A percentile compares a stretch with the other conserved stretches of the same genome.
phyloP scores from a whole-genome alignment of 1,140 invertebrate species.

The Araneus ventricosus region DNA sequence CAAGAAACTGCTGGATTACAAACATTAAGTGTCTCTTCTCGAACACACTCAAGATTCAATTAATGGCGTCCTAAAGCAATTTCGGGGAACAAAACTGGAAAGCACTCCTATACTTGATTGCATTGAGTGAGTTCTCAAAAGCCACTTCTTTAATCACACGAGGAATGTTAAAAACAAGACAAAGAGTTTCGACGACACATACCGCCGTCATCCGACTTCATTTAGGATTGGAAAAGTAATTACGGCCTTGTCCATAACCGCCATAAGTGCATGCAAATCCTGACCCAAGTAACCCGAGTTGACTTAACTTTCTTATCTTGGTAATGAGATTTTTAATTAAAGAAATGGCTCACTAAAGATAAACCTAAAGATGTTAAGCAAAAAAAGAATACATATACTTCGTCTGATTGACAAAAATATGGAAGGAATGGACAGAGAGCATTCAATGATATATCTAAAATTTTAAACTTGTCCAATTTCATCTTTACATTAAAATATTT shows the following conservation, averaged over 20 bases:
- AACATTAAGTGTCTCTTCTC: not conserved
- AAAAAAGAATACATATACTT: constrained; percentile 18
- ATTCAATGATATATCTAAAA: constrained; percentile 7
- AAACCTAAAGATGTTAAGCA: constrained; percentile 24
- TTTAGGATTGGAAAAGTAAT: constrained; percentile 58
- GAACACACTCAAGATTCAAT: not conserved
- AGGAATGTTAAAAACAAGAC: not conserved
- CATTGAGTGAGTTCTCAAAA: not conserved
- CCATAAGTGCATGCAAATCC: constrained; percentile 29
- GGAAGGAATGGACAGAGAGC: not conserved
- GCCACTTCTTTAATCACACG: not conserved
- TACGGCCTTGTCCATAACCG: not conserved
- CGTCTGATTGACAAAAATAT: constrained; percentile 58
- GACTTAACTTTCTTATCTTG: constrained; percentile 55
- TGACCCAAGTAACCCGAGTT: not conserved
- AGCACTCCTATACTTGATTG: not conserved
- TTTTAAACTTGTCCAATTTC: constrained; percentile 27
- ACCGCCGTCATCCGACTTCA: not conserved
- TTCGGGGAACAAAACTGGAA: not conserved
- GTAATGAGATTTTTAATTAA: constrained; percentile 72
- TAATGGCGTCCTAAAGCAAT: not conserved
- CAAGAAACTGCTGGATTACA: not conserved
- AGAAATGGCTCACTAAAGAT: constrained; percentile 52
- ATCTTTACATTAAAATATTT: not conserved
- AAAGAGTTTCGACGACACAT: not conserved